Percentiles rank a stretch among this genome's conserved stretches.
Conservation (phyloP, 2,797 vertebrate genomes). For the Silurus lanzhouensis region DNA sequence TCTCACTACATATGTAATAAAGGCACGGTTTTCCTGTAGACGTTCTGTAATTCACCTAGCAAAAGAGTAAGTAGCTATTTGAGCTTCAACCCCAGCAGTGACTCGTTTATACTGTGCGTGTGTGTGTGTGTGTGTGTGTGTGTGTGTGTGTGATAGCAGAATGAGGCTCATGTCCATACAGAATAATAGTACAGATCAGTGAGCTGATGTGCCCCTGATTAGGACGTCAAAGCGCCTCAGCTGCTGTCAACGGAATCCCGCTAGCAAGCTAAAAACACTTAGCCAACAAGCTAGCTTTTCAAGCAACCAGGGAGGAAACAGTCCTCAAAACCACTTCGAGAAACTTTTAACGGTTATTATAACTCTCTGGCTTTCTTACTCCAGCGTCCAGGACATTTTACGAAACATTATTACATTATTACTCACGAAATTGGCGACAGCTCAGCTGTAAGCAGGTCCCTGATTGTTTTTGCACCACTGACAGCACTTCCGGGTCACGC, state of each 20-base stretch:
- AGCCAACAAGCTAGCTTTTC: not conserved
- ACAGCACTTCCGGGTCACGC: conserved; percentile 27
- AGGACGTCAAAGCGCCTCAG: not conserved
- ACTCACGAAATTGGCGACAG: conserved; percentile 5
- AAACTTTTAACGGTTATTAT: not conserved
- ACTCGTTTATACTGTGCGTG: not conserved
- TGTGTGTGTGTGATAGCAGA: not conserved
- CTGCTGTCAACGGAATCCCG: not conserved
- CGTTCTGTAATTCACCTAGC: not conserved
- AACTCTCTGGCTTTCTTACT: not conserved
- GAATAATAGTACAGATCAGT: not conserved
- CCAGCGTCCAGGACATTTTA: not conserved
- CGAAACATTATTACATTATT: not conserved
- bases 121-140: too few relatives aligned
- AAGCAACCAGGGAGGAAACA: not conserved
- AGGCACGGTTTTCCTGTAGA: too few relatives aligned
- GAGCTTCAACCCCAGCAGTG: not conserved
- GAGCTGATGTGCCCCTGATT: not conserved
- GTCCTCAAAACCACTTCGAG: not conserved
- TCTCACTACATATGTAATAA: too few relatives aligned
- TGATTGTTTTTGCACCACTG: not conserved
- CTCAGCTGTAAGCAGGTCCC: not conserved
- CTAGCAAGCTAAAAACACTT: conserved; percentile 22
- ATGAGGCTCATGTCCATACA: too few relatives aligned
- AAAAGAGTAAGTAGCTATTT: not conserved